phyloP scores from a whole-genome alignment of 1,140 invertebrate species.

The Steinernema khuongi region DNA sequence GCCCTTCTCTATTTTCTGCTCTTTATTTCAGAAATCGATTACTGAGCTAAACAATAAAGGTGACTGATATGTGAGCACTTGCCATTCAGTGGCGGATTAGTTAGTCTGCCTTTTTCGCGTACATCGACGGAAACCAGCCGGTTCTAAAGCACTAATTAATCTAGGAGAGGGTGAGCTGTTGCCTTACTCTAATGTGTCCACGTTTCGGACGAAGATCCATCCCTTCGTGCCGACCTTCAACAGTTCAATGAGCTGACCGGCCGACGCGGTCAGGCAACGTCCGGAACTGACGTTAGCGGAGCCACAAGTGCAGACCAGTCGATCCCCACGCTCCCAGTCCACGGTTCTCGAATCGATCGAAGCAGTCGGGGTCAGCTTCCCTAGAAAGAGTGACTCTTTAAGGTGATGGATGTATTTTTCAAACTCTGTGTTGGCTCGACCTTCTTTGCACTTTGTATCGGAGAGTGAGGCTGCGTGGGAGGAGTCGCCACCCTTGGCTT shows the following conservation, averaged over 20 bases:
- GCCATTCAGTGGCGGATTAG: neutral
- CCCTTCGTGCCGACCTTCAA: neutral
- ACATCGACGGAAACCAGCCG: slow-evolving; percentile 1
- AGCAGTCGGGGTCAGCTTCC: neutral
- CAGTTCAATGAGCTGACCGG: neutral
- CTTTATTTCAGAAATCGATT: neutral
- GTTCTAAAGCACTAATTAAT: neutral
- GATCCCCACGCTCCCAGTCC: neutral
- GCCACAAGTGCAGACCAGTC: neutral
- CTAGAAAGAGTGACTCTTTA: neutral
- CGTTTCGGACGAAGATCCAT: neutral
- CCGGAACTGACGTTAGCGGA: neutral
- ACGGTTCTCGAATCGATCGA: neutral
- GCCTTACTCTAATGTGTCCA: neutral
- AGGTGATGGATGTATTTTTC: no score
- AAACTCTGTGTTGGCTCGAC: no score
- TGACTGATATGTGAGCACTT: neutral
- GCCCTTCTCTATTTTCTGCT: slow-evolving; percentile 1
- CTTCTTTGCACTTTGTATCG: no score
- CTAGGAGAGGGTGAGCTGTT: neutral
- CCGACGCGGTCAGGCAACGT: neutral
- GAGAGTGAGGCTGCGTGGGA: neutral
- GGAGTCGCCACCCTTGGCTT: neutral
- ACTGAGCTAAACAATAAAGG: neutral
- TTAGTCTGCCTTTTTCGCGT: neutral